phyloP scores from a whole-genome alignment of 2,888 invertebrate species.

The Rosalia funebris region DNA sequence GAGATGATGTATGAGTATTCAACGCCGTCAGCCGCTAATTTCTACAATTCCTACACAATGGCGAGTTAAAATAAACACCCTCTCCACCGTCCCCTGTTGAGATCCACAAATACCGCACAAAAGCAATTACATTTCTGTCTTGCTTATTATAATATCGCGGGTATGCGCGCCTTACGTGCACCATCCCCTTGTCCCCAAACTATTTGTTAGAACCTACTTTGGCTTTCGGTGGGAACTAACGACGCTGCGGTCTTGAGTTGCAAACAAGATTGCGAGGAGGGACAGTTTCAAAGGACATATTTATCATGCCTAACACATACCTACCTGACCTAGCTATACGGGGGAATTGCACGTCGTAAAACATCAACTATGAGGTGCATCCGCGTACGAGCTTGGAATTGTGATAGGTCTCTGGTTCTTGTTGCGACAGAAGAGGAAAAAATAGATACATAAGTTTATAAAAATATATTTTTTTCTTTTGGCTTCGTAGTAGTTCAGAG shows the following conservation, averaged over 20 bases:
- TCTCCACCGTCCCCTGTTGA: not conserved
- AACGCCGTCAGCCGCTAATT: no score
- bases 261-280: conserved; percentile 31
- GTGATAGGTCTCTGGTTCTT: conserved; percentile 2
- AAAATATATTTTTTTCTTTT: no score
- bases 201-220: conserved; percentile 16
- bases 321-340: conserved; percentile 17
- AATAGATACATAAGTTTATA: no score
- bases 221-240: conserved; percentile 17
- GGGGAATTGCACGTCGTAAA: not conserved
- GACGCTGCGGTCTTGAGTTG: conserved; percentile 30
- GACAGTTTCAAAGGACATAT: conserved; percentile 30
- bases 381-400: conserved; percentile 5
- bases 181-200: conserved; percentile 11
- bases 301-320: conserved; percentile 32
- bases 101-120: conserved; percentile 1
- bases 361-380: conserved; percentile 2
- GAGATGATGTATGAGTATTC: no score
- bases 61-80: not conserved
- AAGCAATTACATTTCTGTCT: conserved; percentile 15
- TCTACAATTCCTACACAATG: not conserved
- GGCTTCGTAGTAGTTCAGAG: no score
- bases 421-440: not conserved
- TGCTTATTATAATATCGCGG: conserved; percentile 24
- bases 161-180: no score